Evolutionary conservation across 2,113 vertebrate species (phyloP).

Genomic region (Dicrurus megarhynchus): DNA sequence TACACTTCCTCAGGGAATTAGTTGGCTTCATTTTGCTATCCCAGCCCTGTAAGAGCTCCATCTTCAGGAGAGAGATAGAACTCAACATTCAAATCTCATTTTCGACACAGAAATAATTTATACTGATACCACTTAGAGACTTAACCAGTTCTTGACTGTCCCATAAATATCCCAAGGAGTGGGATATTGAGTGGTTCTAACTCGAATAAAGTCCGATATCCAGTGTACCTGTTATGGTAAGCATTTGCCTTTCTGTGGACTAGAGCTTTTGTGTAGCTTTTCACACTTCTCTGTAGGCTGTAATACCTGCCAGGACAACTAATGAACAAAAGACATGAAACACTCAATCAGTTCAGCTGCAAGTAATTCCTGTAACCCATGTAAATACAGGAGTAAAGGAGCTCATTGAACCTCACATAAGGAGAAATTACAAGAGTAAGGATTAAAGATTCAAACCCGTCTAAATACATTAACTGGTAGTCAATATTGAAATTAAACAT

Average conservation of each 20-base stretch:
- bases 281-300: neutral
- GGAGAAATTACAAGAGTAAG: neutral
- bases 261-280: neutral
- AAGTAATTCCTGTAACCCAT: neutral
- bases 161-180: neutral
- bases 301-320: neutral
- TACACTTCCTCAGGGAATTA: neutral
- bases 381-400: neutral
- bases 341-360: neutral
- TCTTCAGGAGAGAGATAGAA: neutral
- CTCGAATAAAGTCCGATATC: neutral
- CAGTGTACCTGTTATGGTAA: neutral
- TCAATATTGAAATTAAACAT: neutral
- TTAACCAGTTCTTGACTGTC: neutral
- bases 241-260: neutral
- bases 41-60: neutral
- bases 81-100: neutral
- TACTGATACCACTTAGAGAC: neutral
- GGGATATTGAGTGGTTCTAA: neutral
- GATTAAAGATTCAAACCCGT: neutral
- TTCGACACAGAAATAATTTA: neutral
- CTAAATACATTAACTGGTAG: neutral
- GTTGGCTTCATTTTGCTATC: neutral
- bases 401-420: fast-evolving
- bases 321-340: neutral